Conservation (phyloP, 2,113 vertebrate genomes). For the Rhabdornis inornatus region DNA sequence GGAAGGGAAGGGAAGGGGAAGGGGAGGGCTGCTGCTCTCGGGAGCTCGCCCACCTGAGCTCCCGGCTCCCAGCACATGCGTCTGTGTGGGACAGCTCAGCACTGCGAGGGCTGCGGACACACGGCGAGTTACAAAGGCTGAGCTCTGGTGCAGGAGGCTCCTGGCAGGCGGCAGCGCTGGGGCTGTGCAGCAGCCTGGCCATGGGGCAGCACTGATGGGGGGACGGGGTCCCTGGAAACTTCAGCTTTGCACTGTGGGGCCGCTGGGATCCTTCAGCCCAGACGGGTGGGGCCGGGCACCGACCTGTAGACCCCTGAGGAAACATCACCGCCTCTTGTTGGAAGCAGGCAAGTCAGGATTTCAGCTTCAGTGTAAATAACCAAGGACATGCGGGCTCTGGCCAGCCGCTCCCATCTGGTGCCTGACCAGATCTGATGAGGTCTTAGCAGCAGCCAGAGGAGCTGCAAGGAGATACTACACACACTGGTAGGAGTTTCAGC, state of each 20-base stretch:
- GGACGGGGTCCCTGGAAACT: neutral
- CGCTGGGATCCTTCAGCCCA: neutral
- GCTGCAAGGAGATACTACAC: neutral
- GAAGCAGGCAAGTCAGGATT: neutral
- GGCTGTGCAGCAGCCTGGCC: neutral
- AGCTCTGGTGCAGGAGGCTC: neutral
- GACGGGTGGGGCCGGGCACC: neutral
- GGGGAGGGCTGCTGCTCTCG: too few relatives aligned
- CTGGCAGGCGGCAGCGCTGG: neutral
- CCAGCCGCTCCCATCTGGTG: neutral
- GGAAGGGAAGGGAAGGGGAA: too few relatives aligned
- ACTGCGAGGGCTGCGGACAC: rapidly evolving
- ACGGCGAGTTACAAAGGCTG: neutral
- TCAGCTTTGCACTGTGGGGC: neutral
- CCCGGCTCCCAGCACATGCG: rapidly evolving
- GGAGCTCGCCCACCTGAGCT: neutral
- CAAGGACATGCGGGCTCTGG: rapidly evolving
- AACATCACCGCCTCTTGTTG: neutral
- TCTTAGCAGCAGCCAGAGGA: neutral
- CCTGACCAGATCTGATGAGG: neutral
- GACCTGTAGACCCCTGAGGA: neutral
- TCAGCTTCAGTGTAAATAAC: neutral
- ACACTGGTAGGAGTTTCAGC: neutral
- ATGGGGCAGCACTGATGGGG: neutral
- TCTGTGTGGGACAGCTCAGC: neutral